These are phyloP conservation scores for Lepeophtheirus salmonis DNA, from an alignment of 1,140 invertebrate genomes.

Conservation along the genomic window DNA sequence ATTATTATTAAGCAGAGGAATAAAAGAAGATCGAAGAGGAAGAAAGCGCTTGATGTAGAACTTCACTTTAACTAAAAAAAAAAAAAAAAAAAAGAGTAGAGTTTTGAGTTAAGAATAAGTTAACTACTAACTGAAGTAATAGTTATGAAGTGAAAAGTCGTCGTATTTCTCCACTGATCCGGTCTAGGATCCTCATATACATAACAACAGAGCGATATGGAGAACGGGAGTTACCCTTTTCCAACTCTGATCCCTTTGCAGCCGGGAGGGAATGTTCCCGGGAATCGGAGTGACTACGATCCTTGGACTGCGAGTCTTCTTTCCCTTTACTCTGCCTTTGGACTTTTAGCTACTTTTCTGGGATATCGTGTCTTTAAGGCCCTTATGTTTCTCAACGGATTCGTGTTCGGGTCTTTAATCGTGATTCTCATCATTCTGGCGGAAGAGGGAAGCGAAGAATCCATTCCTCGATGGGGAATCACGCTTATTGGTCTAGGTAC, in stretches of 20 bases:
- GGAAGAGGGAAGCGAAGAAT: constrained; percentile 30
- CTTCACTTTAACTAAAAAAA: no score
- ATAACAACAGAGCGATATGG: no score
- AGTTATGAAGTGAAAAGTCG: no score
- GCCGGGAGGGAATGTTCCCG: background rate
- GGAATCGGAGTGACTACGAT: background rate
- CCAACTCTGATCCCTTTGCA: background rate
- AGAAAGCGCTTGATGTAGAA: no score
- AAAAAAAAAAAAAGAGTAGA: no score
- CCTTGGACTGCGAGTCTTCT: constrained; percentile 32
- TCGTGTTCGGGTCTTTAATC: constrained; percentile 58
- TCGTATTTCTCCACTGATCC: no score
- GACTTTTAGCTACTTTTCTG: constrained; percentile 43
- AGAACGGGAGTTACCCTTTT: background rate
- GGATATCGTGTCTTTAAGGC: constrained; percentile 73
- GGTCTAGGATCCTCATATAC: no score
- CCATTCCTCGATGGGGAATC: background rate
- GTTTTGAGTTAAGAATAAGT: no score
- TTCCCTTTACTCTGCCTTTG: constrained; percentile 39
- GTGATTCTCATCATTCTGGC: constrained; percentile 57
- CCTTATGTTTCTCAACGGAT: constrained; percentile 69
- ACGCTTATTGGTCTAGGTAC: background rate
- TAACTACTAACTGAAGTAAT: no score
- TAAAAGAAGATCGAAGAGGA: no score
- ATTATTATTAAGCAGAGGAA: no score